Conservation (phyloP, 92 coral and sea anemone genomes). For the Chrysogorgia sp. region DNA sequence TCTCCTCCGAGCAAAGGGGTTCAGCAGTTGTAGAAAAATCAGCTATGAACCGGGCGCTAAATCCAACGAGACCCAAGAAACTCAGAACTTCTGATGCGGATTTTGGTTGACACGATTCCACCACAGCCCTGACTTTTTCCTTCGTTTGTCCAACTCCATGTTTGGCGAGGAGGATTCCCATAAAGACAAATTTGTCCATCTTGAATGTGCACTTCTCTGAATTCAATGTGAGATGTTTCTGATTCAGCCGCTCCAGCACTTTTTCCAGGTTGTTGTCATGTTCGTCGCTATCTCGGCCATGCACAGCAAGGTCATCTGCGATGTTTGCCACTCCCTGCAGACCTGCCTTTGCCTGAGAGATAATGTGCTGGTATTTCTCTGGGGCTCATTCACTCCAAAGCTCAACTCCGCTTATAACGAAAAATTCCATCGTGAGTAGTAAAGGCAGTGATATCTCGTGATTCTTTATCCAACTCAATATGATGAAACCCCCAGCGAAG, state of each 20-base stretch:
- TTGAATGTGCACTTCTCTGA: slow-evolving; percentile 48
- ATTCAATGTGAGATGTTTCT: slow-evolving; percentile 56
- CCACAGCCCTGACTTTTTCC: slow-evolving; percentile 49
- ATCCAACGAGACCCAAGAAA: slow-evolving; percentile 38
- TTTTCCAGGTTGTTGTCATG: slow-evolving; percentile 56
- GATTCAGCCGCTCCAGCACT: slow-evolving; percentile 45
- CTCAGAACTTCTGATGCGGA: slow-evolving; percentile 45
- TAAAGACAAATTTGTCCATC: slow-evolving; percentile 42
- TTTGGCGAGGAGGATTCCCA: slow-evolving; percentile 48
- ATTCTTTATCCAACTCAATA: too few relatives aligned
- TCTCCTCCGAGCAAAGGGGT: slow-evolving; percentile 16
- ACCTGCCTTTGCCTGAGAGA: slow-evolving; percentile 44
- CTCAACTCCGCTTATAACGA: slow-evolving; percentile 43
- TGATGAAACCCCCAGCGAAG: too few relatives aligned
- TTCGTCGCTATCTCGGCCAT: slow-evolving; percentile 52
- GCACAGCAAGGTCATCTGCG: slow-evolving; percentile 57
- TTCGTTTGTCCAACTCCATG: slow-evolving; percentile 46
- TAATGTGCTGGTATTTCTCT: slow-evolving; percentile 57
- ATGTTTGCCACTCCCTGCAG: slow-evolving; percentile 57
- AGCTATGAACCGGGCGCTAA: too few relatives aligned
- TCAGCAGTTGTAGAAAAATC: neutral
- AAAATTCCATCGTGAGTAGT: slow-evolving; percentile 49
- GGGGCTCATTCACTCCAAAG: slow-evolving; percentile 54
- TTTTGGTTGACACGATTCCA: slow-evolving; percentile 45
- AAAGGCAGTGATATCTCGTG: too few relatives aligned